Evolutionary conservation across 2,113 vertebrate species (phyloP).

Genomic region (cattle (Bos taurus)): ARS-UCD2.0 NC_037354.1:25859501-25860000

Average conservation of each 20-base stretch:
- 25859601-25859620: not conserved
- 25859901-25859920: not conserved
- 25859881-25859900: not conserved
- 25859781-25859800: too few relatives aligned
- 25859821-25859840: not conserved
- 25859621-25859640: not conserved
- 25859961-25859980: not conserved
- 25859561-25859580: not conserved
- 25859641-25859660: not conserved
- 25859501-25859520: not conserved
- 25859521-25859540: rapidly evolving
- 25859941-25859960: not conserved
- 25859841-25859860: not conserved
- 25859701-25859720: not conserved
- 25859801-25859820: too few relatives aligned
- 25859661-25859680: not conserved
- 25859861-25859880: not conserved
- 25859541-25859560: not conserved
- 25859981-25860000: not conserved
- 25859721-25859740: not conserved
- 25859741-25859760: not conserved
- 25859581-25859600: not conserved
- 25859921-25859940: not conserved
- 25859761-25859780: not conserved
- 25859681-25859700: not conserved